Percentiles rank a stretch among this genome's conserved stretches.
These are phyloP conservation scores for Drosophila kurseongensis DNA, from an alignment of 1,140 invertebrate species.

Conservation along the genomic window DNA sequence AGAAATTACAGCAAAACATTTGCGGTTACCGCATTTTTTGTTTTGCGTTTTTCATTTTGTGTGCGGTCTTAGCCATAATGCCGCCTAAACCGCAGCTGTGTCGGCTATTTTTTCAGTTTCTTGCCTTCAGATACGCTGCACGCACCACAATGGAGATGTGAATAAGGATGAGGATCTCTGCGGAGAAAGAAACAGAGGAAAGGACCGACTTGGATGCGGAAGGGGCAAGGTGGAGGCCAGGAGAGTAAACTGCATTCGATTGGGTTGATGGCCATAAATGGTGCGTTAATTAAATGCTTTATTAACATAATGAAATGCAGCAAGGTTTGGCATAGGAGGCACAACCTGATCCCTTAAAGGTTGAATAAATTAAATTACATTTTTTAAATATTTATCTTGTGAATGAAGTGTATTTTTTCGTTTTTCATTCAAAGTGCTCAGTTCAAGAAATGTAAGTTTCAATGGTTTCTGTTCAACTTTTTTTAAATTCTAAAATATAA, in stretches of 20 bases:
- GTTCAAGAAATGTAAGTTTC: no score
- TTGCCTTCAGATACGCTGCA: slow-evolving; percentile 44
- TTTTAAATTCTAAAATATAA: no score
- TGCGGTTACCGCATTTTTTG: slow-evolving; percentile 63
- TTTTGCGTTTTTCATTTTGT: slow-evolving; percentile 18
- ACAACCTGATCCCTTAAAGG: slow-evolving; percentile 7
- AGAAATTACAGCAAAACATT: slow-evolving; percentile 59
- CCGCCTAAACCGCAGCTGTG: slow-evolving; percentile 63
- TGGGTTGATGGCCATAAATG: slow-evolving; percentile 59
- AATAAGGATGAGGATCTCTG: slow-evolving; percentile 33
- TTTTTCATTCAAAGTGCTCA: background rate
- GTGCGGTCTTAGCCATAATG: slow-evolving; percentile 41
- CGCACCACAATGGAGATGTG: slow-evolving; percentile 46
- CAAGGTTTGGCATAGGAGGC: slow-evolving; percentile 18
- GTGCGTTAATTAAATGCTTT: slow-evolving; percentile 69
- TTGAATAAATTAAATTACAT: background rate
- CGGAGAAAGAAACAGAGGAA: background rate
- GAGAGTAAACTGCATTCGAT: slow-evolving; percentile 38
- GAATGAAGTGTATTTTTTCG: background rate
- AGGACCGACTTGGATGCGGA: slow-evolving; percentile 5
- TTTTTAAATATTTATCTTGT: background rate
- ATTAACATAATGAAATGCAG: slow-evolving; percentile 55
- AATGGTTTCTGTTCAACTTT: no score
- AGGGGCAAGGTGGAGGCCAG: slow-evolving; percentile 16
- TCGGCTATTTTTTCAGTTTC: slow-evolving; percentile 25